Base-by-base conservation (phyloP, 2,113 vertebrate species). In the Crypturellus undulatus region DNA sequence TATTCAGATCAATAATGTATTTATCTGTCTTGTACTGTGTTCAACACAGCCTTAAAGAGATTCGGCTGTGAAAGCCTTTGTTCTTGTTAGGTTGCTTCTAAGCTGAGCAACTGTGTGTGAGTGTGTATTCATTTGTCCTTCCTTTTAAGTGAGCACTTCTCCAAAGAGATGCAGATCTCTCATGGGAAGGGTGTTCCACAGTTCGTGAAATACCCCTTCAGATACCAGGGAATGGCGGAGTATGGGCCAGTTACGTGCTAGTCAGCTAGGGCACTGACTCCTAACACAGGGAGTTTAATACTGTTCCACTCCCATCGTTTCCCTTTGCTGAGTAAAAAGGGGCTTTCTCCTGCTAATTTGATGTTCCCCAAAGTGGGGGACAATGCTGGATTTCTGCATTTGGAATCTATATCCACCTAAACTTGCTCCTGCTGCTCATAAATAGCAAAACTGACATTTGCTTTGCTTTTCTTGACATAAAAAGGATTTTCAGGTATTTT, bases 361-460 rank as follows among this genome's bases (percentile, higher is more conserved):
- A 3, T 60, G 8, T 45, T 15, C 10, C 15, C 10, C 21, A 30
- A 34, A 7, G 16, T 42, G 20, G 67, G 9, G 3, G 8, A 73
- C 86, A 42, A 42, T 36, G 3, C 4, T 59, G 18, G 17, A 24
- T 70, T 73, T 92, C 14, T 24, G 38, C 21, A 13, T 14, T 32
- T 75, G 21, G 25, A 87, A 77, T 59, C 52, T 32, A 6, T 30
- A 32, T 16, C 25, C 54, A 56, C 13, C 19, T 82, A 73, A 62
- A 9, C 0, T 1, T 24, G 8, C 47, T 11, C 36, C 13, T 45
- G 0, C 12, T 22, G 45, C 77, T 1, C 0, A 32, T 21, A 28
- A 38, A 43, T 58, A 59, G 7, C 13, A 47, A 60, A 51, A 38
- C 7, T 21, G 13, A 25, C 45, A 24, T 52, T 58, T 56, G 38